These are phyloP conservation scores for Stratiolaelaps scimitus DNA, from an alignment of 1,140 invertebrate genomes.

Conservation along the genomic window DNA sequence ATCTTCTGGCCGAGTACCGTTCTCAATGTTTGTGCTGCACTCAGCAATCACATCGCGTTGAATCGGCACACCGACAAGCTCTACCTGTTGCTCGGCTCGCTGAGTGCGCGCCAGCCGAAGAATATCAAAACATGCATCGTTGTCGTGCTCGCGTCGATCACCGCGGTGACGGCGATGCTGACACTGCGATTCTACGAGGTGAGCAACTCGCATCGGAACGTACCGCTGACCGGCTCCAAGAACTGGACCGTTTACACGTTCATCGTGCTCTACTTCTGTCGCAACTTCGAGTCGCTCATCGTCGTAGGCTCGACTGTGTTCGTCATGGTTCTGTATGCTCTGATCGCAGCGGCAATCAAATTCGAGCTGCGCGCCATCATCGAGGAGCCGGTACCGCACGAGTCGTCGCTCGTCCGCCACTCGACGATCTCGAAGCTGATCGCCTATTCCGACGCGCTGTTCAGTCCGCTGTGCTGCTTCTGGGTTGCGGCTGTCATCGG, in stretches of 20 bases:
- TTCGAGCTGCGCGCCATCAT: slow-evolving; percentile 20
- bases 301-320: slow-evolving; percentile 12
- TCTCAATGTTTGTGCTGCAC: background rate
- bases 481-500: slow-evolving; percentile 23
- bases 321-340: slow-evolving; percentile 13
- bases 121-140: slow-evolving; percentile 25
- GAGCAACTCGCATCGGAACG: slow-evolving; percentile 14
- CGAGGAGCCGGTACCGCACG: slow-evolving; percentile 22
- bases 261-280: slow-evolving; percentile 8
- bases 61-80: slow-evolving; percentile 8
- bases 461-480: slow-evolving; percentile 10
- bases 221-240: slow-evolving; percentile 4
- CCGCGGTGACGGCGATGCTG: background rate
- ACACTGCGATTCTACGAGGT: slow-evolving; percentile 22
- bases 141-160: slow-evolving; percentile 6
- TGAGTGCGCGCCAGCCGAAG: slow-evolving; percentile 20
- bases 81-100: background rate
- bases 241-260: slow-evolving; percentile 20
- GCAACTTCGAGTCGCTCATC: slow-evolving; percentile 17
- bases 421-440: slow-evolving; percentile 13
- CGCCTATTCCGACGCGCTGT: slow-evolving; percentile 1
- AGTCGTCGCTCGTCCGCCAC: background rate
- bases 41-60: slow-evolving; percentile 17
- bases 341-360: slow-evolving; percentile 19
- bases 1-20: slow-evolving; percentile 19